Base-by-base conservation (phyloP, 2,888 invertebrate species). In the Rhagium mordax region DNA sequence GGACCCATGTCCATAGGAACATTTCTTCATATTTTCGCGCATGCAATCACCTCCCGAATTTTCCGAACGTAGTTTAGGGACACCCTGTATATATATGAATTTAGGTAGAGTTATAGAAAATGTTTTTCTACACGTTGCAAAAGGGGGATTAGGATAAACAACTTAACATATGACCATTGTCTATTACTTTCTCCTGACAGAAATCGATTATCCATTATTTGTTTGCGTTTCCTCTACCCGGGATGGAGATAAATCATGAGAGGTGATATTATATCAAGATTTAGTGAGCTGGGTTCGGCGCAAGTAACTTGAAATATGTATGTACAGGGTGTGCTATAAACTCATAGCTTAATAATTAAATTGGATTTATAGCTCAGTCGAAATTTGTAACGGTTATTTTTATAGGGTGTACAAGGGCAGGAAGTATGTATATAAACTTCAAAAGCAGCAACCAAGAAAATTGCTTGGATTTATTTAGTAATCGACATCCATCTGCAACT, bases 171-270 rank as follows among this genome's bases (percentile, higher is more conserved):
- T 59, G 59, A 24, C 29, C 33, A 33, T 18, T 59, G 59, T 33
- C 27, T 33, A 29, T 55, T 13, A 41, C 13, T 33, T 21, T 59
- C 33, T 16, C 18, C 18, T 29, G 61, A 8, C 21, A 24, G 47
- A 47, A 61, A 61, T 61, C 41, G 61, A 48, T 61, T 61, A 47
- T 21, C 21, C 20, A 2, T 60, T 60, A 60, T 60, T 60, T 60
- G 59, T 60, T 60, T 60, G 59, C 33, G 59, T 33, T 61, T 61
- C 48, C 61, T 61, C 47, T 20, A 13, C 13, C 33, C 33, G 15
- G 21, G 21, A 13, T 29, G 20, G 21, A 29, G 10, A 47, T 47
- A 48, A 41, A 48, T 47, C 41, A 61, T 61, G 20, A 41, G 21
- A 61, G 21, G 47, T 47, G 33, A 61, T 41, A 61, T 61, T 61